A percentile compares a stretch with the other conserved stretches of the same genome.
These are phyloP conservation scores for Pomacea maculata DNA, from an alignment of 1,140 invertebrate genomes.

Conservation along the genomic window DNA sequence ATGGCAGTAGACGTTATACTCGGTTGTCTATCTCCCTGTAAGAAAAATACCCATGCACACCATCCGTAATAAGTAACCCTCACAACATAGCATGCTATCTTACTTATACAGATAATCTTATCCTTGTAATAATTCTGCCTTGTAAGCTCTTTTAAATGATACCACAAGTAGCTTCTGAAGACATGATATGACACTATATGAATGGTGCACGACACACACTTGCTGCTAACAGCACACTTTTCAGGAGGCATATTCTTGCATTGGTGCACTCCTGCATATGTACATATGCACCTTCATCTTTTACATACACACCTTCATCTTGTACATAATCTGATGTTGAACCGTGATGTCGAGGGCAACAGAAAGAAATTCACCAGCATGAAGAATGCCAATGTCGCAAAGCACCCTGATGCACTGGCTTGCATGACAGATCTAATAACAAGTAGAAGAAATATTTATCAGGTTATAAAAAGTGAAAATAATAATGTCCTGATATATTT, in stretches of 20 bases:
- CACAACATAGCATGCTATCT: too few species aligned
- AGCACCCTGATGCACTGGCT: slow-evolving; percentile 13
- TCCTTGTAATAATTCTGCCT: too few species aligned
- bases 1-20: slow-evolving; percentile 18
- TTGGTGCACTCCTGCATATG: not conserved
- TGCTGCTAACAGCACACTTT: too few species aligned
- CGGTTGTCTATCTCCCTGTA: slow-evolving; percentile 20
- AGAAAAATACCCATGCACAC: not conserved
- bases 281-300: slow-evolving; percentile 19
- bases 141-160: too few species aligned
- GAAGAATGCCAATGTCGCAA: slow-evolving; percentile 23
- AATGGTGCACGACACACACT: too few species aligned
- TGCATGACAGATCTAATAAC: slow-evolving; percentile 7
- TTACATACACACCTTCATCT: slow-evolving; percentile 23
- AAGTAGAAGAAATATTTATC: not conserved
- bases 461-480: not conserved
- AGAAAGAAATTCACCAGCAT: slow-evolving; percentile 20
- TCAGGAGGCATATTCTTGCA: too few species aligned
- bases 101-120: too few species aligned
- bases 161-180: too few species aligned
- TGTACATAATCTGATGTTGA: slow-evolving; percentile 18
- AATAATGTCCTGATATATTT: not conserved
- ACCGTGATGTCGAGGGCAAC: slow-evolving; percentile 30
- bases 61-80: too few species aligned
- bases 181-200: too few species aligned